Conservation (phyloP, 2,113 vertebrate genomes). For the Elephas maximus region DNA sequence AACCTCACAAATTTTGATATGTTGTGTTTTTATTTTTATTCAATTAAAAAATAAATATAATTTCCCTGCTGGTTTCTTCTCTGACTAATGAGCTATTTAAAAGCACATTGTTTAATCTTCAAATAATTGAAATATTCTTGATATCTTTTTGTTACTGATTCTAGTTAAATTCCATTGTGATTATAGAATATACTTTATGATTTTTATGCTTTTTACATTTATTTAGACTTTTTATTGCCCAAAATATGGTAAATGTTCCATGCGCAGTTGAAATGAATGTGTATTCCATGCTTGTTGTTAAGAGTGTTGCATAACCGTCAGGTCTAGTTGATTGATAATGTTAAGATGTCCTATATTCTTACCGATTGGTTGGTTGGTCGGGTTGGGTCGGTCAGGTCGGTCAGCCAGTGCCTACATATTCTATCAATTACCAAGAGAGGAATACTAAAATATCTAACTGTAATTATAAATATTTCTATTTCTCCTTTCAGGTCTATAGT, state of each 20-base stretch:
- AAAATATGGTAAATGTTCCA: background rate
- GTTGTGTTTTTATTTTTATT: background rate
- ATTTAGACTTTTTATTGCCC: background rate
- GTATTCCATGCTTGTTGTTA: background rate
- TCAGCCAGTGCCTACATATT: background rate
- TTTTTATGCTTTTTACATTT: background rate
- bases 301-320: background rate
- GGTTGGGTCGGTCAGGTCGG: too few species aligned
- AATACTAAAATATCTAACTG: background rate
- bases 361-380: background rate
- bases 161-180: background rate
- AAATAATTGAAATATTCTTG: background rate
- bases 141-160: background rate
- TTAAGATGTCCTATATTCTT: background rate
- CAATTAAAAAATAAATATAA: background rate
- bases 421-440: background rate
- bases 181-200: background rate
- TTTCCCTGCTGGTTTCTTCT: conserved; percentile 38
- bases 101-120: conserved; percentile 29
- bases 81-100: background rate
- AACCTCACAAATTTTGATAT: background rate
- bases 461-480: conserved; percentile 11
- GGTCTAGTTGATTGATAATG: background rate
- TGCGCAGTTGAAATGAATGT: background rate
- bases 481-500: background rate